Percentiles rank a stretch among this genome's conserved stretches.
Evolutionary conservation across 2,113 vertebrate genomes (phyloP).

Genomic region (Girardinichthys multiradiatus): DNA sequence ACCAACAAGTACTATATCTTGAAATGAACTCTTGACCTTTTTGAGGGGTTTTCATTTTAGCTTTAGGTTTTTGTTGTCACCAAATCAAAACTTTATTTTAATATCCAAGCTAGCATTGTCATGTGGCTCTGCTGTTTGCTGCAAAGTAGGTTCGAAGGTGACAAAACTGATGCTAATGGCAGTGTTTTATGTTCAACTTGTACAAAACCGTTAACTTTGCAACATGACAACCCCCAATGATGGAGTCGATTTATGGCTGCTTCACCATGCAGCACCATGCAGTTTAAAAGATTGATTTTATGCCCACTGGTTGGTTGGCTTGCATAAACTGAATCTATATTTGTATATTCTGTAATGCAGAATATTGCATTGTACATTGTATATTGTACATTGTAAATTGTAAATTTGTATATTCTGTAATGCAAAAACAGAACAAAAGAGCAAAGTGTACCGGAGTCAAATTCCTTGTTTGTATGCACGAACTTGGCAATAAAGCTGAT

Average conservation of each 20-base stretch:
- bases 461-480: too few relatives aligned
- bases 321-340: constrained; percentile 54
- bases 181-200: background rate
- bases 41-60: background rate
- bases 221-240: background rate
- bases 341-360: too few relatives aligned
- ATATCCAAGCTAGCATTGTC: background rate
- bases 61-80: background rate
- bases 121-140: background rate
- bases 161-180: background rate
- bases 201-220: background rate
- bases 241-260: constrained; percentile 3
- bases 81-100: background rate
- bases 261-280: constrained; percentile 23
- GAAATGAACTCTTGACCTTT: too few relatives aligned
- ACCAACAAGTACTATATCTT: too few relatives aligned
- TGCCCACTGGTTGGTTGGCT: constrained; percentile 19
- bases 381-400: too few relatives aligned
- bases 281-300: constrained; percentile 38
- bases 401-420: too few relatives aligned
- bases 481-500: too few relatives aligned
- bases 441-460: too few relatives aligned
- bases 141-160: background rate
- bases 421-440: too few relatives aligned
- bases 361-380: too few relatives aligned